Base-by-base conservation (phyloP, 2,797 vertebrate species). In the Enteromius afrohamiltoni region DNA sequence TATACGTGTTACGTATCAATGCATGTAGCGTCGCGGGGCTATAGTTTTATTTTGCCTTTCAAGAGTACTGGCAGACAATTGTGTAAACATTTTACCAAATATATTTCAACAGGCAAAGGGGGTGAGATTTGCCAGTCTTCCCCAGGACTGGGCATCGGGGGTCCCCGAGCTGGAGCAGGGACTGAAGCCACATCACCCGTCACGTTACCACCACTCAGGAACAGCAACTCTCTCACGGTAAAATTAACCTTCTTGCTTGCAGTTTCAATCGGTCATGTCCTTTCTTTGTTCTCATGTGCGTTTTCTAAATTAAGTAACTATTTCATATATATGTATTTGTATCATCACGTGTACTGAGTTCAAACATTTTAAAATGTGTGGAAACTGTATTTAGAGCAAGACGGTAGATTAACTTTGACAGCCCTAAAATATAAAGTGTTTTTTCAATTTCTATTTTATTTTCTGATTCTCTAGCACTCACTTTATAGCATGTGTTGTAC, bases 171-270 rank as follows among this genome's bases (percentile, higher is more conserved):
- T 87, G 94, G 93, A 91, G 93, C 94, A 90, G 94, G 94, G 83
- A 95, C 93, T 76, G 94, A 95, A 60, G 93, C 93, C 79, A 91
- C 94, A 68, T 96, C 95, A 67, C 95, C 95, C 67, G 91, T 96
- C 88, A 93, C 93, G 89, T 87, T 96, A 92, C 96, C 96, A 77
- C 96, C 95, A 79, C 95, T 96, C 89, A 95, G 95, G 93, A 93
- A 94, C 92, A 92, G 91, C 92, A 95, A 93, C 94, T 91, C 94
- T 17, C 94, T 95, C 88, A 95, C 94, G 95, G 96, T 96, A 94
- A 92, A 89, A 51, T 51, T 9, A 73, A 37, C 55, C 47, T 31
- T 45, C n/a, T n/a, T 73, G 26, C 71, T 60, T 60, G 34, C 34
- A 45, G n/a, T n/a, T 69, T 55, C 34, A 11, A 34, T 49, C 2